Base-by-base conservation (phyloP, 2,797 vertebrate species). In the Sus cebifrons region DNA sequence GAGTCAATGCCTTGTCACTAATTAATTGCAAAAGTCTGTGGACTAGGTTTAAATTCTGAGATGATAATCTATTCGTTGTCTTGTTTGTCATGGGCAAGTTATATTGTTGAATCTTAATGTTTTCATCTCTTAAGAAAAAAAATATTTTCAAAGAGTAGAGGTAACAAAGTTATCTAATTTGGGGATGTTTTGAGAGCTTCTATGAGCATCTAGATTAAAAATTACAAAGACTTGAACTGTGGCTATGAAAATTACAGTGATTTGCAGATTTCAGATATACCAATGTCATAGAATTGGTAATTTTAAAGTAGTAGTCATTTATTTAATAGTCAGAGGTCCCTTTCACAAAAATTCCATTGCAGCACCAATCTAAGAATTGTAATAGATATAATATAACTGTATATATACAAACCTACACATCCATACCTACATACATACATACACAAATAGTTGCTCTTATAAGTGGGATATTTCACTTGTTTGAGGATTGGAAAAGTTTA, bases 291-390 rank as follows among this genome's bases (percentile, higher is more conserved):
- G 12, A 91, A 64, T 52, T 36, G 7, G 16, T 75, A 81, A 81
- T 27, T 67, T 40, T 44, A 91, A 81, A 86, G 29, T 25, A 89
- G 44, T 93, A 90, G 84, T 79, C 70, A 89, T 20, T 94, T 86
- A 91, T 86, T 36, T 74, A 67, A 74, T n/a, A 81, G 29, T 71
- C 64, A 54, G 20, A 90, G 62, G 97, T 81, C n/a, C 21, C 79
- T 88, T 96, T 44, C 20, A 95, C 86, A 54, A 54, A 58, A 97
- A 94, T 13, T 49, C 6, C n/a, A 23, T 44, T 96, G 95, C 56
- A 96, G 95, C n/a, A 97, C 65, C 86, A 97, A 94, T 82, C 44
- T 81, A 97, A 94, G 74, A 79, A 92, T 94, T 97, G 94, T 93
- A 96, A 96, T 98, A 98, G 96, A 97, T 98, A 67, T 44, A 92